A percentile compares a stretch with the other conserved stretches of the same genome.
These are phyloP conservation scores for Oreochromis grahami DNA, from an alignment of 2,797 vertebrate genomes.

Conservation along the genomic window DNA sequence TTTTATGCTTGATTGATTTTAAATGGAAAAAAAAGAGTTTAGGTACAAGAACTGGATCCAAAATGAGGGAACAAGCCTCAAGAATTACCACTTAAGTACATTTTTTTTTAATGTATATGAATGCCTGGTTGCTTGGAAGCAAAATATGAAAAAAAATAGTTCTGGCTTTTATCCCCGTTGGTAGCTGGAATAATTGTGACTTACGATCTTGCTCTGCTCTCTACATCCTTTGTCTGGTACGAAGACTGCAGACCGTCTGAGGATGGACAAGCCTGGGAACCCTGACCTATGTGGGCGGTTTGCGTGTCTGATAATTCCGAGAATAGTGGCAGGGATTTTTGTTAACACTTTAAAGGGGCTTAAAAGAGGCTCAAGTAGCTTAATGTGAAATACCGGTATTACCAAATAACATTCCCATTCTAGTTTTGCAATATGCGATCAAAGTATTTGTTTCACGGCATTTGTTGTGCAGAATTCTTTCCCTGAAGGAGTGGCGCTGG, in stretches of 20 bases:
- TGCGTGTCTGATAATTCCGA: not conserved
- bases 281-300: not conserved
- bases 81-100: not conserved
- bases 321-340: not conserved
- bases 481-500: not conserved
- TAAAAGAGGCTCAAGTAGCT: not conserved
- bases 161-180: not conserved
- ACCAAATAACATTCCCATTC: not conserved
- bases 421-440: not conserved
- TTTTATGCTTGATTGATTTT: not conserved
- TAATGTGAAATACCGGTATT: not conserved
- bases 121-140: not conserved
- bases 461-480: not conserved
- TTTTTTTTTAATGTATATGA: not conserved
- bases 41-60: not conserved
- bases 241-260: not conserved
- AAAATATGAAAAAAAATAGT: rapidly evolving
- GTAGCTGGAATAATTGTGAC: not conserved
- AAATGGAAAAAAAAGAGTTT: not conserved
- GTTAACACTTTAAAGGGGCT: not conserved
- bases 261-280: not conserved
- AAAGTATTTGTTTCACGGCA: not conserved
- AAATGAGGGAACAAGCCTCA: not conserved
- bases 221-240: not conserved
- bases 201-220: not conserved